Conservation (phyloP, 2,113 vertebrate species). For the Tragulus kanchil region DNA sequence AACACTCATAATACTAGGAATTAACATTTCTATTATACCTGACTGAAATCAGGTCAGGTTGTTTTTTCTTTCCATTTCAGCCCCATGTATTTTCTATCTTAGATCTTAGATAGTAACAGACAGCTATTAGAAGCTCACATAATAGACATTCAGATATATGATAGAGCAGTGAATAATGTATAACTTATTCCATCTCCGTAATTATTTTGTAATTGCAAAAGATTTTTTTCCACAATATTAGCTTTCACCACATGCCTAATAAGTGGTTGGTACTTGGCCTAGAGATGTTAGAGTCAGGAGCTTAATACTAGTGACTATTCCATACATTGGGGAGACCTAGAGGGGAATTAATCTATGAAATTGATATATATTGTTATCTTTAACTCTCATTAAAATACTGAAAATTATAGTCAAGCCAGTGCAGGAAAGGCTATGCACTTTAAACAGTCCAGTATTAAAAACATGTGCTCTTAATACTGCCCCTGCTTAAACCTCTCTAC, state of each 20-base stretch:
- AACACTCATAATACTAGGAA: neutral
- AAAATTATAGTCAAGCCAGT: neutral
- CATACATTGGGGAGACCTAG: rapidly evolving
- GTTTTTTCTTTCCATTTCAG: neutral
- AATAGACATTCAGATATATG: neutral
- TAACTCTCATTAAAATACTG: neutral
- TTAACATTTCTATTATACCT: neutral
- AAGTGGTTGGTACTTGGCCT: neutral
- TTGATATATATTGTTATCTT: neutral
- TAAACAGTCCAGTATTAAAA: neutral
- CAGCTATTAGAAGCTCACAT: neutral
- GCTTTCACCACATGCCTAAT: neutral
- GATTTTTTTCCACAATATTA: neutral
- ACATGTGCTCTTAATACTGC: neutral
- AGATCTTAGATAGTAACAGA: neutral
- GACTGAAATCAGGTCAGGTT: neutral
- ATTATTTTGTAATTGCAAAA: neutral
- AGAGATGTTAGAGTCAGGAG: neutral
- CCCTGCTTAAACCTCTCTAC: neutral
- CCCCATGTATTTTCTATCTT: neutral
- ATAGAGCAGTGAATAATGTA: neutral
- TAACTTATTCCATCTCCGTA: neutral
- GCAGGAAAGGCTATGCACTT: neutral
- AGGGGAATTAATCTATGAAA: neutral
- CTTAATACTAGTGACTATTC: neutral